phyloP scores from a whole-genome alignment of 2,113 vertebrate genomes.

The Podiceps cristatus region DNA sequence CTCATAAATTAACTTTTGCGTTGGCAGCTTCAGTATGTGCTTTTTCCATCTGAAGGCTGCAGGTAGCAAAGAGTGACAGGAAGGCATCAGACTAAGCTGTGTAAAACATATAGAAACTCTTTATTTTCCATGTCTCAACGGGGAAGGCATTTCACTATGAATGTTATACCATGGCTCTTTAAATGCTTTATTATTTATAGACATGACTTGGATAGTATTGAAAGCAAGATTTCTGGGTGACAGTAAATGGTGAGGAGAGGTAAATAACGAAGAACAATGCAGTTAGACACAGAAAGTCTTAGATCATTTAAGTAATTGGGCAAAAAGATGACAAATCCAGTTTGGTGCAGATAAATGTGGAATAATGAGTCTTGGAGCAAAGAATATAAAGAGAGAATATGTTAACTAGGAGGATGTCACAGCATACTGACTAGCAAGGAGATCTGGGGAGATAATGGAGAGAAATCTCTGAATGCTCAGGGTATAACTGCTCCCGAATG shows the following conservation, averaged over 20 bases:
- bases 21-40: slow-evolving; percentile 33
- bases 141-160: slow-evolving; percentile 30
- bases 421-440: background rate
- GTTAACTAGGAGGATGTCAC: background rate
- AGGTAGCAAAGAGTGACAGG: slow-evolving; percentile 23
- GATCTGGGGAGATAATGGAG: background rate
- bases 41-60: slow-evolving; percentile 25
- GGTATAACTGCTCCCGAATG: background rate
- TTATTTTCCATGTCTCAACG: slow-evolving; percentile 7
- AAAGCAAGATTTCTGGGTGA: slow-evolving; percentile 25
- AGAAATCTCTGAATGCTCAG: background rate
- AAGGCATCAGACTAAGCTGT: slow-evolving; percentile 14
- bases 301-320: slow-evolving; percentile 62
- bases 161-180: background rate
- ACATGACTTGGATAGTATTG: background rate
- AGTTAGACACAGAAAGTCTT: slow-evolving; percentile 45
- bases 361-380: slow-evolving; percentile 36
- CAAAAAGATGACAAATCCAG: slow-evolving; percentile 59
- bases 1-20: slow-evolving; percentile 22
- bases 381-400: background rate
- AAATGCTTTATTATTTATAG: slow-evolving; percentile 46
- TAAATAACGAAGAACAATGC: slow-evolving; percentile 53
- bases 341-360: background rate
- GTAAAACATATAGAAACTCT: slow-evolving; percentile 21
- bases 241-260: background rate